These are phyloP conservation scores for Scleropages formosus DNA, from an alignment of 2,797 vertebrate genomes.

Conservation along the genomic window DNA sequence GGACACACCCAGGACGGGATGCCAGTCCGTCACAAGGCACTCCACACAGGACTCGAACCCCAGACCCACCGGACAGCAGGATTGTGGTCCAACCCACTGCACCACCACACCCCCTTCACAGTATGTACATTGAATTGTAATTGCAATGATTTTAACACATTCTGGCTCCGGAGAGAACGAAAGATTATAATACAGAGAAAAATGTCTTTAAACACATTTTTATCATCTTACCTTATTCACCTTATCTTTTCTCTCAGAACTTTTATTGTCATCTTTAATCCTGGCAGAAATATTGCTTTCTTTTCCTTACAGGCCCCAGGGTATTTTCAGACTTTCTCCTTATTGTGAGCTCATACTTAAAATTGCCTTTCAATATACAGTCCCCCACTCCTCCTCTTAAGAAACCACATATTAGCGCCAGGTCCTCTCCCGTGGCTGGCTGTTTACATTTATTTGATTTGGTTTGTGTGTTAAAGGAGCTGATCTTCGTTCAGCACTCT, in stretches of 20 bases:
- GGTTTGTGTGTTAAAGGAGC: constrained; percentile 35
- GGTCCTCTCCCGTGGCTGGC: constrained; percentile 21
- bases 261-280: constrained; percentile 37
- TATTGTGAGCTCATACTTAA: constrained; percentile 39
- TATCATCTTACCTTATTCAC: not conserved
- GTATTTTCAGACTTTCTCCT: constrained; percentile 34
- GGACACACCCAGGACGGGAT: no score
- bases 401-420: constrained; percentile 36
- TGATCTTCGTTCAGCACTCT: constrained; percentile 37
- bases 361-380: constrained; percentile 42
- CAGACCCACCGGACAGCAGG: no score
- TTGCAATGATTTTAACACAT: no score
- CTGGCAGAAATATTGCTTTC: constrained; percentile 35
- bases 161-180: not conserved
- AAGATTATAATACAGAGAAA: constrained; percentile 6
- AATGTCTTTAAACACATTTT: constrained; percentile 7
- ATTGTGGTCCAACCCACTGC: no score
- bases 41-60: no score
- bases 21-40: no score
- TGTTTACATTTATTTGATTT: constrained; percentile 45
- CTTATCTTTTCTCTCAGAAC: constrained; percentile 28
- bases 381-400: constrained; percentile 26
- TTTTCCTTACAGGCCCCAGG: constrained; percentile 33
- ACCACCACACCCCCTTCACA: no score
- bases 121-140: no score